phyloP scores from a whole-genome alignment of 2,113 vertebrate genomes.

The Campylomormyrus tamandua region DNA sequence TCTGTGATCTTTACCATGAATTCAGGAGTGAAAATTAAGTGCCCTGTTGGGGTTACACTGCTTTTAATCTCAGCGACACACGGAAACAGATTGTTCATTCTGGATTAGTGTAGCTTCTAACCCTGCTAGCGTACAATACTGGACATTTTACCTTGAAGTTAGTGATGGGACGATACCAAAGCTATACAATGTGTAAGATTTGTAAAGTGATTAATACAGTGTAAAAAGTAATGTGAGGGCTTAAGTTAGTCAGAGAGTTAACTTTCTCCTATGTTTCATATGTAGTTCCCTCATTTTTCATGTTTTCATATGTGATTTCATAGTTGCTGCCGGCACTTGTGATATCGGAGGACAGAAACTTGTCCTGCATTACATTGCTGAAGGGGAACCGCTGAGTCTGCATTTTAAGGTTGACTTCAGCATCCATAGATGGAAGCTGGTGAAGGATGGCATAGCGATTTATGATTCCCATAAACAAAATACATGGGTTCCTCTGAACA shows the following conservation, averaged over 20 bases:
- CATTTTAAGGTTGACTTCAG: background rate
- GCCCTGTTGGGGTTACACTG: background rate
- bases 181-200: background rate
- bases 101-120: background rate
- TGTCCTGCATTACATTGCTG: slow-evolving; percentile 16
- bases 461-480: too few species aligned
- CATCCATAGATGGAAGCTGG: background rate
- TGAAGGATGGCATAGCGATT: background rate
- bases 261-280: background rate
- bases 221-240: background rate
- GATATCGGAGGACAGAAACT: background rate
- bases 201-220: background rate
- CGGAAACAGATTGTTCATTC: background rate
- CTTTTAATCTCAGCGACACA: background rate
- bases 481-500: slow-evolving; percentile 24
- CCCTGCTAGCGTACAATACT: background rate
- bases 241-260: background rate
- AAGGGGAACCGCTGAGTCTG: slow-evolving; percentile 27
- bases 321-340: background rate
- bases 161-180: background rate
- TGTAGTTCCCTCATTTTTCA: background rate
- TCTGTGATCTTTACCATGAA: background rate
- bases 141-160: background rate
- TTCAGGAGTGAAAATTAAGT: background rate
- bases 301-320: background rate